Conservation (phyloP, 2,888 invertebrate species). For the Apeira syringaria region DNA sequence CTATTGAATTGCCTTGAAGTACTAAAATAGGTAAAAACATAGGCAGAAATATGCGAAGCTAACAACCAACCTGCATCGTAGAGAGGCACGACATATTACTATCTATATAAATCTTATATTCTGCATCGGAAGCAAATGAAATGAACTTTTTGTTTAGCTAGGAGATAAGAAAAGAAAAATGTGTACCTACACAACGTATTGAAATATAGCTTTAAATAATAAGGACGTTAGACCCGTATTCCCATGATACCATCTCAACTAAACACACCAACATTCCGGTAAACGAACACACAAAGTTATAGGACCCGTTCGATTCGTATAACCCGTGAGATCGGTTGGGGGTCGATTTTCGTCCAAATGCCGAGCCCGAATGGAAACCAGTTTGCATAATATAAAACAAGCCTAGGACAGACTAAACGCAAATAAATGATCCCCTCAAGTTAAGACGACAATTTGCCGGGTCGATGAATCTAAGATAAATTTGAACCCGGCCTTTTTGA, state of each 20-base stretch:
- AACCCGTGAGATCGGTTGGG: slow-evolving; percentile 47
- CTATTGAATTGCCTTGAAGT: too few relatives aligned
- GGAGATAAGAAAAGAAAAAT: too few relatives aligned
- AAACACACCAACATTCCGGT: slow-evolving; percentile 33
- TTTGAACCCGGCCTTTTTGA: slow-evolving; percentile 58
- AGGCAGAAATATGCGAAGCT: too few relatives aligned
- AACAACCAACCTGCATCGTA: too few relatives aligned
- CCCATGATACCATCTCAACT: slow-evolving; percentile 28
- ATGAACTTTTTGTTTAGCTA: too few relatives aligned
- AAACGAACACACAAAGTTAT: slow-evolving; percentile 38
- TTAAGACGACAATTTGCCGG: slow-evolving; percentile 74
- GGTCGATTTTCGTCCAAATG: slow-evolving; percentile 48
- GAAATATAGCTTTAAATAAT: too few relatives aligned
- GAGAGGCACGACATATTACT: too few relatives aligned
- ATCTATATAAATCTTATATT: too few relatives aligned
- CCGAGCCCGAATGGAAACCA: slow-evolving; percentile 56
- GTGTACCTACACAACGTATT: too few relatives aligned
- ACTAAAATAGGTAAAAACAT: too few relatives aligned
- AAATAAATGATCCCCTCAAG: slow-evolving; percentile 72
- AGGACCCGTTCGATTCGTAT: slow-evolving; percentile 47
- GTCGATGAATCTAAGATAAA: slow-evolving; percentile 67
- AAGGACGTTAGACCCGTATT: slow-evolving; percentile 3
- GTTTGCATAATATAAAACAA: slow-evolving; percentile 72
- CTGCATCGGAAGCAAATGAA: too few relatives aligned
- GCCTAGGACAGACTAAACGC: slow-evolving; percentile 66